Conservation (phyloP, 2,888 invertebrate genomes). For the Gymnosoma rotundatum region DNA sequence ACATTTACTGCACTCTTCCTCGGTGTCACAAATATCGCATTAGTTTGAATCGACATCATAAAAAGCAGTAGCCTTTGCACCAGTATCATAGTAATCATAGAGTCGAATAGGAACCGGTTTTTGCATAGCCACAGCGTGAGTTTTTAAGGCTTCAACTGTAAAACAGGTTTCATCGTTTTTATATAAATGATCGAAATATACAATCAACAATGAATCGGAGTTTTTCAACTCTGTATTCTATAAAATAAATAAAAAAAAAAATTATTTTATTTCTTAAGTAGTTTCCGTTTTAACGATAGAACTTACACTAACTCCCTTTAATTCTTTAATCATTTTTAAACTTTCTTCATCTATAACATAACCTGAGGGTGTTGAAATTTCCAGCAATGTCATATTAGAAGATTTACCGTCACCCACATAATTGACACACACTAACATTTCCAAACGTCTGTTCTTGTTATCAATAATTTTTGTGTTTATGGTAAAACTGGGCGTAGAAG, state of each 20-base stretch:
- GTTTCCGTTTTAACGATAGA: background rate
- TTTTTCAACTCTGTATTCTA: conserved; percentile 87
- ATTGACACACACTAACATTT: conserved; percentile 91
- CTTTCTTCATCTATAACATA: conserved; percentile 91
- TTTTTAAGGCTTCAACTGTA: conserved; percentile 91
- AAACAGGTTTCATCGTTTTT: conserved; percentile 87
- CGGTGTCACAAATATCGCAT: conserved; percentile 91
- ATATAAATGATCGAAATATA: conserved; percentile 88
- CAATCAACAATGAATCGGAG: conserved; percentile 85
- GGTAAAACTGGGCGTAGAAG: conserved; percentile 92
- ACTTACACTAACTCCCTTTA: conserved; percentile 82
- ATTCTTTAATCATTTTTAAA: conserved; percentile 84
- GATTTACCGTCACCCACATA: conserved; percentile 84
- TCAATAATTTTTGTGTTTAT: conserved; percentile 90
- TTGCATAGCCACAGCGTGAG: conserved; percentile 92
- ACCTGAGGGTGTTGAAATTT: conserved; percentile 94
- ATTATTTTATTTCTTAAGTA: background rate
- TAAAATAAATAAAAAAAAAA: background rate
- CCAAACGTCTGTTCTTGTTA: conserved; percentile 83
- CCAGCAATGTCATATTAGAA: conserved; percentile 95
- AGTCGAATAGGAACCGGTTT: conserved; percentile 92
- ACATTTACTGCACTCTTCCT: conserved; percentile 72
- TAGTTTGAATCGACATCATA: conserved; percentile 82
- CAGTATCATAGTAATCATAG: conserved; percentile 95
- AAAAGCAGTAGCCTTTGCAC: conserved; percentile 77